These are phyloP conservation scores for Cheilosia grossa DNA, from an alignment of 2,888 invertebrate species.

Conservation along the genomic window DNA sequence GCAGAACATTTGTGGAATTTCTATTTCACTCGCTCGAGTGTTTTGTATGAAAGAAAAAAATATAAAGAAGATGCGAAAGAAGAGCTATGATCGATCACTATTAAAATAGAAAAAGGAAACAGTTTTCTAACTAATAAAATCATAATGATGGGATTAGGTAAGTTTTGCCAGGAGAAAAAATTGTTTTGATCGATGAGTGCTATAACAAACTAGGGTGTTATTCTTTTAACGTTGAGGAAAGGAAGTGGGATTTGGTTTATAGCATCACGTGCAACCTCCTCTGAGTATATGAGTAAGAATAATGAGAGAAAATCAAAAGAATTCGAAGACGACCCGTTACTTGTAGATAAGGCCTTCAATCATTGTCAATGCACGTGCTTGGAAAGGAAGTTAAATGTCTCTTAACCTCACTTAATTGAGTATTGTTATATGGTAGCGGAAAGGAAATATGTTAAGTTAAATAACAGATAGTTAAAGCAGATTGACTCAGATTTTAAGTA, in stretches of 20 bases:
- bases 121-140: slow-evolving; percentile 13
- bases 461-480: too few species aligned
- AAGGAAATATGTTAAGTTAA: too few species aligned
- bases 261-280: slow-evolving; percentile 31
- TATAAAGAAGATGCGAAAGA: slow-evolving; percentile 3
- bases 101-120: slow-evolving; percentile 29
- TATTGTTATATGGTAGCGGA: too few species aligned
- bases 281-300: slow-evolving; percentile 25
- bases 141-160: slow-evolving; percentile 33
- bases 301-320: slow-evolving; percentile 27
- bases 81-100: slow-evolving; percentile 59
- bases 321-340: slow-evolving; percentile 42
- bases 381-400: too few species aligned
- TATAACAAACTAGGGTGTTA: slow-evolving; percentile 32
- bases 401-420: too few species aligned
- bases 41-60: slow-evolving; percentile 9
- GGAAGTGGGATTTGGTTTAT: not conserved
- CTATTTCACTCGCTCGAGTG: slow-evolving; percentile 13
- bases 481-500: too few species aligned
- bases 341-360: slow-evolving; percentile 60
- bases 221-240: slow-evolving; percentile 11
- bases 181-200: slow-evolving; percentile 61
- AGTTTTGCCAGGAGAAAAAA: slow-evolving; percentile 30
- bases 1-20: slow-evolving; percentile 43
- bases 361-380: not conserved